These are phyloP conservation scores for Hydrotaea diabolus DNA, from an alignment of 2,888 invertebrate genomes.

Conservation along the genomic window DNA sequence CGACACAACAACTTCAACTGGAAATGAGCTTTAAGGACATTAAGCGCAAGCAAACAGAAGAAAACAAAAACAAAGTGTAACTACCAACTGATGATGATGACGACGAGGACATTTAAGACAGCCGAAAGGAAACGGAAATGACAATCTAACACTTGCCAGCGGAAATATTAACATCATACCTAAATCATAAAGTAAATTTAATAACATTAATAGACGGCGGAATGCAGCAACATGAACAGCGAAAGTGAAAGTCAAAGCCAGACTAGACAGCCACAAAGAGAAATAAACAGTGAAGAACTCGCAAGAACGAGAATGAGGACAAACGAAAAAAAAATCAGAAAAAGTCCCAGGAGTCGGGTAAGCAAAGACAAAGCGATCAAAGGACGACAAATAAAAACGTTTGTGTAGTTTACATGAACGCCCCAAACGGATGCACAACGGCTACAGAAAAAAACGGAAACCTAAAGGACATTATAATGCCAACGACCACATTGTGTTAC, in stretches of 20 bases:
- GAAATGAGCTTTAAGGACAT: conserved; percentile 1
- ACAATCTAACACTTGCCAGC: conserved; percentile 41
- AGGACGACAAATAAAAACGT: conserved; percentile 20
- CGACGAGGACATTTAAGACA: background rate
- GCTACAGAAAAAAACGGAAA: background rate
- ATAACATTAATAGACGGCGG: conserved; percentile 6
- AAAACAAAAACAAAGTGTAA: background rate
- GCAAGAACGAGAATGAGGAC: background rate
- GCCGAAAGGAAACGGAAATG: conserved; percentile 48
- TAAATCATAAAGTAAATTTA: conserved; percentile 19
- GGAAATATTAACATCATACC: conserved; percentile 39
- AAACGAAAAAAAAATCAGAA: background rate
- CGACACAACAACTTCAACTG: conserved; percentile 12
- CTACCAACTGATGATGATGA: background rate
- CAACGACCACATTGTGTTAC: background rate
- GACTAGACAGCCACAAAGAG: background rate
- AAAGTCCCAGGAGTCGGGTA: no score
- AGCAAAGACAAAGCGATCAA: no score
- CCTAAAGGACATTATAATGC: conserved; percentile 1
- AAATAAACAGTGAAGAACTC: background rate
- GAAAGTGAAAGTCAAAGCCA: background rate
- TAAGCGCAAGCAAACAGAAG: background rate
- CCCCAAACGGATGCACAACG: background rate
- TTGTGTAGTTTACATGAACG: background rate
- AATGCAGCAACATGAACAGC: background rate